Base-by-base conservation (phyloP, 2,113 vertebrate species). In the Tringa solitaria region DNA sequence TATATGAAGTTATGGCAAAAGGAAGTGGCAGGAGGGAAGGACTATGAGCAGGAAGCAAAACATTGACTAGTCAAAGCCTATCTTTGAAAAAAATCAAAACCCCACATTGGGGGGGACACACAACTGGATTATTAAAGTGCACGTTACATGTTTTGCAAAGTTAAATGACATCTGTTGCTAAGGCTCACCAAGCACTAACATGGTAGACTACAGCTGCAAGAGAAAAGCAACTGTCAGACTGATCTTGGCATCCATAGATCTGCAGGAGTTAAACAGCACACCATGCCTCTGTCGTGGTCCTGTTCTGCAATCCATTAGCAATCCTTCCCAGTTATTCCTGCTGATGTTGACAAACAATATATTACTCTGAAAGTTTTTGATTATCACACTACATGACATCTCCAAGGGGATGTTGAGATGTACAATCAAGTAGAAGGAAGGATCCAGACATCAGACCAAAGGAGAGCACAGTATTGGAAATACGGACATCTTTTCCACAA, bases 141-240 rank as follows among this genome's bases (percentile, higher is more conserved):
- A 33, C 5, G 4, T 61, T 72, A 41, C 6, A 4, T 6, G 4
- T 23, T 83, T 35, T 83, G 15, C 28, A 59, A 12, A 82, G 19
- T 61, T 70, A 53, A 54, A 30, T 64, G 23, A n/a, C 16, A 48
- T 24, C 5, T 63, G 22, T 13, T 87, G 33, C 32, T 32, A 59
- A 65, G 14, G 19, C 56, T 57, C 19, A 60, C 22, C 20, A 51
- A 22, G 35, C 45, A 45, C 2, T 35, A 8, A n/a, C 0, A 0
- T 21, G 28, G 43, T 50, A 6, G 27, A 39, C 41, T 30, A 43
- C 0, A 16, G 3, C 0, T 16, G 57, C 30, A 26, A 60, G n/a
- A 76, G 18, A 48, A 41, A 80, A 70, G 18, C 9, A 1, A 17
- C 5, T 46, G 18, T 64, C 72, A 69, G 26, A 41, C 26, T 45